Evolutionary conservation across 2,888 invertebrate species (phyloP), one percentile per base, ranked within the genome.

Genomic region (Sarcophaga carnaria): DNA sequence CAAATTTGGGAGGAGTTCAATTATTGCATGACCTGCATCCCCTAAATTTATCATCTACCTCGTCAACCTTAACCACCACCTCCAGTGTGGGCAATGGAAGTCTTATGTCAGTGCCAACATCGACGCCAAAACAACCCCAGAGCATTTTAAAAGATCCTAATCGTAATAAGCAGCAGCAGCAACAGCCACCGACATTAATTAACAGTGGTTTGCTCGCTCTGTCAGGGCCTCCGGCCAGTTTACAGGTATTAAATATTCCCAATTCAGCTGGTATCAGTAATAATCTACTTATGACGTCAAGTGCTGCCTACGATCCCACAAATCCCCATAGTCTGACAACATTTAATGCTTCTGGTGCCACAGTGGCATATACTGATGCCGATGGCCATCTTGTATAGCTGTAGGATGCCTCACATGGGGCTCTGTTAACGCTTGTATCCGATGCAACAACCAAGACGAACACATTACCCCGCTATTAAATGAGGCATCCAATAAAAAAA

Each of bases 81-180:
- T 91, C 92, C 37, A 92, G 91, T 90, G 90, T 92, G 84, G 91
- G 91, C 82, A 92, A 93, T 74, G 93, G 93, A 82, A 92, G 92
- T 86, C 91, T 92, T 85, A 90, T 92, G 89, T 91, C 92, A 81
- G 90, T 91, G 72, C 90, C 91, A 49, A 88, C 87, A n/a, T 87
- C 89, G 11, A 90, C 91, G 74, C 91, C 92, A 22, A 95, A 95
- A 90, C 95, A 95, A 87, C 95, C 95, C 0, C 95, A 95, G 89
- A 95, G 95, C 47, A 95, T 95, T 88, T 93, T 95, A 8, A 95
- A 95, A 90, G 95, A 95, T 92, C 95, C 95, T 4, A 95, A 95
- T 80, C 93, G 95, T 59, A 95, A 94, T 91, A 94, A 95, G 90
- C 95, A 95, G 87, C 90, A 92, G 54, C 92, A 92, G n/a, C 94